A percentile compares a stretch with the other conserved stretches of the same genome.
Evolutionary conservation across 1,140 invertebrate genomes (phyloP).

Genomic region (Drosophila mojavensis): DNA sequence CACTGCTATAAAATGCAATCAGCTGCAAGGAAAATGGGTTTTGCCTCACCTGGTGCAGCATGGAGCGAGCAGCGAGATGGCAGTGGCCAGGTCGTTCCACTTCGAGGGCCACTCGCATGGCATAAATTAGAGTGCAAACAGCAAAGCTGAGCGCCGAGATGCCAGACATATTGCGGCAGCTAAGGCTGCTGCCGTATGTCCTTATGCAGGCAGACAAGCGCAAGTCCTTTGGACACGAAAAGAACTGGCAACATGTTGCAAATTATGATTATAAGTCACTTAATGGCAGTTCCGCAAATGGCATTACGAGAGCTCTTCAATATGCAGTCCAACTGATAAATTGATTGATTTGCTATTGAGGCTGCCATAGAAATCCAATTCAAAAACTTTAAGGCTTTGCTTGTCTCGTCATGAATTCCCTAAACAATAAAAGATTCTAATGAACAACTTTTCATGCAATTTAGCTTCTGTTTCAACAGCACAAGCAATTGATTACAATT

Average conservation of each 20-base stretch:
- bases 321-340: neutral
- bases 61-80: neutral
- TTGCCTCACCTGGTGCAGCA: slow-evolving; percentile 56
- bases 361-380: too few species aligned
- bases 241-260: slow-evolving; percentile 42
- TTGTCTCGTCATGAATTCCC: too few species aligned
- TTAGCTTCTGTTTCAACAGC: too few species aligned
- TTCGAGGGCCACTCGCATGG: slow-evolving; percentile 44
- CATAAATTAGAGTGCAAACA: slow-evolving; percentile 65
- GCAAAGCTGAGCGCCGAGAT: slow-evolving; percentile 5
- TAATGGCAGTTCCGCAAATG: slow-evolving; percentile 19
- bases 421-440: too few species aligned
- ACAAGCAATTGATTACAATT: too few species aligned
- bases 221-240: slow-evolving; percentile 21
- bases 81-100: neutral
- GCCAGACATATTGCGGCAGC: slow-evolving; percentile 36
- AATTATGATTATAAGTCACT: slow-evolving; percentile 40
- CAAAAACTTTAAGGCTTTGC: too few species aligned
- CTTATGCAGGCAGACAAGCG: slow-evolving; percentile 41
- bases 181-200: slow-evolving; percentile 33
- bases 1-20: slow-evolving; percentile 79
- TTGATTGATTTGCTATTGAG: too few species aligned
- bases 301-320: neutral
- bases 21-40: slow-evolving; percentile 79
- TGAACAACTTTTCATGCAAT: too few species aligned